Evolutionary conservation across 2,888 invertebrate species (phyloP), one percentile per base, ranked within the genome.

Genomic region (Nysson spinosus): DNA sequence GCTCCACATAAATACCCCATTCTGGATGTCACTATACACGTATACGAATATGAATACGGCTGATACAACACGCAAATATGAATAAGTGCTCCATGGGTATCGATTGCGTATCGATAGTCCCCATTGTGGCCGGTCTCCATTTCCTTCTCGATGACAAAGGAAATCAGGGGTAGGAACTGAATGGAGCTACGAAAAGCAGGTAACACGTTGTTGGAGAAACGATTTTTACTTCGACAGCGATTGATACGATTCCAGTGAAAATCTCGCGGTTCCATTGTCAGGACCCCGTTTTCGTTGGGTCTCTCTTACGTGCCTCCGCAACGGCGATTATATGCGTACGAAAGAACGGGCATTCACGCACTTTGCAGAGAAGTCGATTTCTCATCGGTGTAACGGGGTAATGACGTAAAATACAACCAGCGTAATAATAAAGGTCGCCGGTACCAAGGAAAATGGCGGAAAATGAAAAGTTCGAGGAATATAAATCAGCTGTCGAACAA

Each of bases 191-290:
- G 42, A 26, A 40, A 35, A 50, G 39, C 81, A 83, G 79, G 81
- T 82, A 82, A 80, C 77, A 66, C 77, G 73, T 75, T 75, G 66
- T n/a, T 69, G 54, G 49, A 39, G 43, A 54, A 68, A 68, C 79
- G 75, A 83, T 83, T 81, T n/a, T 80, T 83, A 77, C 52, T 66
- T 64, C 75, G 83, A 83, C 83, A 81, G 78, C 81, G 81, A 84
- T 83, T 83, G 81, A 83, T 83, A 80, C 78, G 82, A 81, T 78
- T 80, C 72, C 77, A 75, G 52, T 62, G 62, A 70, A 71, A 64
- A 62, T 64, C 65, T 74, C 69, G 65, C 58, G 70, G 58, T 37
- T 16, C 63, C 55, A 74, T 75, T 71, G 74, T 74, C 61, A 63
- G 37, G 65, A 55, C 58, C 40, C 46, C 56, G 51, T 44, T 40